Base-by-base conservation (phyloP, 2,797 vertebrate species). In the Schizothorax lantsangensis region DNA sequence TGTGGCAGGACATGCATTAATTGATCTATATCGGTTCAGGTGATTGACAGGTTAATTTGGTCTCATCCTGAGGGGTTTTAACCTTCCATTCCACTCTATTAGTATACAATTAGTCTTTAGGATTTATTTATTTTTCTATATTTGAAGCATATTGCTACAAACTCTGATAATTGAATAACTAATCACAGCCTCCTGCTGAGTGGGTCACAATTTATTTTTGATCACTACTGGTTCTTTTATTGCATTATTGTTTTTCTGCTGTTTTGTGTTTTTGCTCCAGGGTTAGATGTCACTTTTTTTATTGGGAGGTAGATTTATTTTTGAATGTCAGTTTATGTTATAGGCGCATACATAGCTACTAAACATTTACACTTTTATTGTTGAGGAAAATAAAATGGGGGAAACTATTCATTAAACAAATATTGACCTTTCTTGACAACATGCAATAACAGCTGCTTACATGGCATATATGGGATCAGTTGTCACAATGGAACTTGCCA, bases 41-140 rank as follows among this genome's bases (percentile, higher is more conserved):
- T 81, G 79, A 86, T 64, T 81, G 84, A 74, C 84, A 86, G 17
- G 30, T 74, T 86, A 64, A 86, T 86, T 81, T 86, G 79, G 23
- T 81, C 66, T 74, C 66, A 62, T 86, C 84, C 84, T 40, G 69
- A 86, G 54, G 40, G 69, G 40, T 52, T 86, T 33, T 81, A 72
- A 81, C 79, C 84, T 86, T 86, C 69, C 23, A 11, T 66, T 81
- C 21, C 33, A 64, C 79, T 81, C 69, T 64, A 81, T 81, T 81
- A 81, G 79, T 66, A 49, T 23, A 69, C 64, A 71, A 79, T 85
- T 85, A 85, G 84, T 45, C 59, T 64, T 57, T 21, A 4, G 78
- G 40, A 64, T 72, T 43, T 33, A 38, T 72, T 78, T 69, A 71
- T 79, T 85, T 62, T 69, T 71, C 47, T 45, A 3, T 23, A 84